Evolutionary conservation across 2,113 vertebrate genomes (phyloP), one percentile per base, ranked within the genome.

Genomic region (Tympanuchus pallidicinctus): DNA sequence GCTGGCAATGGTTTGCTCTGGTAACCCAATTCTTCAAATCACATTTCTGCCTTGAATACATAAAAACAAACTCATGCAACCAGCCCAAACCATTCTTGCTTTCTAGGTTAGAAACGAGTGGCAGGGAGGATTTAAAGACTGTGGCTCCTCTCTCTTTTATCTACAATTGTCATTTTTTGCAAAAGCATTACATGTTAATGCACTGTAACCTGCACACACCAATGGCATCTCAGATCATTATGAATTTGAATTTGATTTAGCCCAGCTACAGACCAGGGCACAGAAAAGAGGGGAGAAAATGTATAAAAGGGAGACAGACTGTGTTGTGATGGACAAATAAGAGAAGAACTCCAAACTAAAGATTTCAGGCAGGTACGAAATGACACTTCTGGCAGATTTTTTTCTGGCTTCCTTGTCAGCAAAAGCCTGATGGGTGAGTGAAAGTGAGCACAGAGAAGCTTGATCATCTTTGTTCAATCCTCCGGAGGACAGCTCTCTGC

Each of bases 331-430:
- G 84, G 86, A 70, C 54, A 82, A 95, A 87, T 54, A 94, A 76
- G 56, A 54, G 71, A 75, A 89, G 67, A 27, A 43, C 42, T 94
- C 78, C 60, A 83, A 82, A 76, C 77, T 77, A 67, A 91, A 91
- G 85, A 77, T 79, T 92, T 71, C 75, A 86, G 82, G 34, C 67
- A 91, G 79, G 75, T 95, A 82, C 48, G 65, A 96, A 94, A 93
- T 94, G 85, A 95, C 94, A 96, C 4, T 52, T 93, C 72, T 95
- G 91, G 89, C 87, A 95, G 64, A 42, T 57, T 54, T 92, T 84
- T 84, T 78, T 75, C 12, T 74, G 67, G 60, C 34, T 92, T 90
- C 11, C 57, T 72, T 3, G 0, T 88, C 96, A 96, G 25, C 88
- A 73, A 75, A 92, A 91, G 57, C 65, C 75, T 92, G 79, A 92